Percentiles rank a stretch among this genome's conserved stretches.
Evolutionary conservation across 2,113 vertebrate genomes (phyloP).

Genomic region (Calidris pugnax): DNA sequence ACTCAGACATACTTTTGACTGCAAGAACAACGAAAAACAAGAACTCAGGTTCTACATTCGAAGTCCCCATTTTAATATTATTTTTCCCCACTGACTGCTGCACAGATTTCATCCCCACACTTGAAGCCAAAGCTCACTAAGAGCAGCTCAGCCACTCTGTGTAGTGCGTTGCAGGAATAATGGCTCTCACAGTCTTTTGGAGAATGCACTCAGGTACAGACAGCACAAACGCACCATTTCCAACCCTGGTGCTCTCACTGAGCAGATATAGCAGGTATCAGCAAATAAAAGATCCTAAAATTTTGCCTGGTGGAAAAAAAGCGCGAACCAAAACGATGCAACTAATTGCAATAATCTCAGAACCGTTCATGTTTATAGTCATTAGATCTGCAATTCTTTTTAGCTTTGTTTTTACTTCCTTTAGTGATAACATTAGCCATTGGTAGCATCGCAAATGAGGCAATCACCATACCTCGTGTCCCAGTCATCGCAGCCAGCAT

Average conservation of each 20-base stretch:
- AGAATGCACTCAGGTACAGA: background rate
- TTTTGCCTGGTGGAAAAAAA: background rate
- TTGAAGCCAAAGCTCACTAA: background rate
- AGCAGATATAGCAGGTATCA: background rate
- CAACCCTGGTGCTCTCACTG: background rate
- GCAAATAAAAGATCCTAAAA: background rate
- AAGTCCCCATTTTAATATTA: background rate
- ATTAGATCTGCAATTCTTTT: background rate
- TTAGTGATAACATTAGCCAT: background rate
- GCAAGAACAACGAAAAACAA: background rate
- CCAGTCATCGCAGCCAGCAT: constrained; percentile 91
- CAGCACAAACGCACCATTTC: background rate
- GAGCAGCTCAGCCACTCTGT: background rate
- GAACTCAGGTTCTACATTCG: background rate
- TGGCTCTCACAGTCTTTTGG: rapidly evolving
- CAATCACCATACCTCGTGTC: constrained; percentile 86
- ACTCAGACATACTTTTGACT: background rate
- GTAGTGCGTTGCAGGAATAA: background rate
- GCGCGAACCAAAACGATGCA: background rate
- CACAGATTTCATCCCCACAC: background rate
- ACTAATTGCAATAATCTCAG: background rate
- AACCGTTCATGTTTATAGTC: background rate
- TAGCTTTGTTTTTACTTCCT: background rate
- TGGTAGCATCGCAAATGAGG: background rate
- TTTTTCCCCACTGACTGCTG: background rate